A percentile compares a stretch with the other conserved stretches of the same genome.
Conservation (phyloP, 2,888 invertebrate genomes). For the Aromia moschata region DNA sequence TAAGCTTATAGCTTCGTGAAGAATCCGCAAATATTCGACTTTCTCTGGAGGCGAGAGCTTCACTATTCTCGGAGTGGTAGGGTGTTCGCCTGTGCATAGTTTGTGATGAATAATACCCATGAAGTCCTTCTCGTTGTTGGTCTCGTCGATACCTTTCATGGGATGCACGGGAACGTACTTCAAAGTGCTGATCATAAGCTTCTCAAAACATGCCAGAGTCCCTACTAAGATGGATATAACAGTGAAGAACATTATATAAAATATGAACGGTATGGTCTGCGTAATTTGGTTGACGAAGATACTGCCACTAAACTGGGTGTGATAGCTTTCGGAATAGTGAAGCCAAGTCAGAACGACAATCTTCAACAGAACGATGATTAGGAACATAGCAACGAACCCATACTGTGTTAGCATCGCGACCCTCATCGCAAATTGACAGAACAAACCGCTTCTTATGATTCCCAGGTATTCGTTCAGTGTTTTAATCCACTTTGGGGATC, state of each 20-base stretch:
- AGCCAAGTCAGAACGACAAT: constrained; percentile 46
- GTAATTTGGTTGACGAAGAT: constrained; percentile 51
- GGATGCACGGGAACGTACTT: constrained; percentile 57
- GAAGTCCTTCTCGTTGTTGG: constrained; percentile 53
- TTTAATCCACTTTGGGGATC: constrained; percentile 50
- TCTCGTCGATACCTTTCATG: constrained; percentile 53
- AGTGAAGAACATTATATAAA: constrained; percentile 53
- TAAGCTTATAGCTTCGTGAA: constrained; percentile 58
- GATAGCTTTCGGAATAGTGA: constrained; percentile 48
- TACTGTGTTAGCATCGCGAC: constrained; percentile 46
- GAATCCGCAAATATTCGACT: constrained; percentile 57
- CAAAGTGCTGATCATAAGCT: constrained; percentile 52
- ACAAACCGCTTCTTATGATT: constrained; percentile 52
- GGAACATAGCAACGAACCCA: constrained; percentile 43
- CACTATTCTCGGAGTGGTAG: constrained; percentile 38
- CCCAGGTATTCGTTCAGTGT: constrained; percentile 50
- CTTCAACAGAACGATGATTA: constrained; percentile 44
- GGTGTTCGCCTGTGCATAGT: constrained; percentile 53
- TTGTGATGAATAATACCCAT: constrained; percentile 53
- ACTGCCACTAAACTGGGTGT: constrained; percentile 47
- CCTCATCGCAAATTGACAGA: constrained; percentile 53
- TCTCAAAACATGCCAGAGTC: constrained; percentile 59
- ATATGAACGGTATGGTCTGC: constrained; percentile 52
- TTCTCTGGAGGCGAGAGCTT: constrained; percentile 47
- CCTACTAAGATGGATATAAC: constrained; percentile 48